Percentiles rank a stretch among this genome's conserved stretches.
These are phyloP conservation scores for Molossus molossus DNA, from an alignment of 2,797 vertebrate genomes.

Conservation along the genomic window DNA sequence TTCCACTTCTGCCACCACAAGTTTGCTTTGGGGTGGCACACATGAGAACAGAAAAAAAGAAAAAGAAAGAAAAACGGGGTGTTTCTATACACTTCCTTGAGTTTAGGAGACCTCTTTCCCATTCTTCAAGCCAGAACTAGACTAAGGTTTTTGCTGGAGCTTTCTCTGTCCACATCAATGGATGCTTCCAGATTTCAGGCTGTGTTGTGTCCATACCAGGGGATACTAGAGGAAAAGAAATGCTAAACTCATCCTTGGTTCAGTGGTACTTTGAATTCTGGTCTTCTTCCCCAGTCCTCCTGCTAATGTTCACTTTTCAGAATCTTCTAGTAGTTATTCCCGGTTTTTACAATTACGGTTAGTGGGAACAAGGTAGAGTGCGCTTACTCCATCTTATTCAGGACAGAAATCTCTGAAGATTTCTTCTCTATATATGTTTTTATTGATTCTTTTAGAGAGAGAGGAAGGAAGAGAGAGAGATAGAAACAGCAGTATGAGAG, in stretches of 20 bases:
- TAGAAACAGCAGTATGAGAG: no score
- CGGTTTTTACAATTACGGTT: conserved; percentile 19
- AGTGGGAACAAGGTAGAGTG: not conserved
- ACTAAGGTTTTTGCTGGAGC: not conserved
- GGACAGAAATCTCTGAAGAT: not conserved
- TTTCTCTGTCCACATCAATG: not conserved
- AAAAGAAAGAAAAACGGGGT: not conserved
- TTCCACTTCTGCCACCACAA: not conserved
- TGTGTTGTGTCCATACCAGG: not conserved
- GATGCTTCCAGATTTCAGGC: not conserved
- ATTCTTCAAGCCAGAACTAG: not conserved
- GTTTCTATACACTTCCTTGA: not conserved
- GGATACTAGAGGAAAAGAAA: not conserved
- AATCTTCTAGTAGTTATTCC: not conserved
- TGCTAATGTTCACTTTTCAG: conserved; percentile 25
- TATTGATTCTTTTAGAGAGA: no score
- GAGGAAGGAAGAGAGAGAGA: no score
- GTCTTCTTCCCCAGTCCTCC: not conserved
- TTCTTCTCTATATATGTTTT: not conserved
- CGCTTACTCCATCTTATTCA: not conserved
- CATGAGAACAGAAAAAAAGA: not conserved
- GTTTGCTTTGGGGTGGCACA: not conserved
- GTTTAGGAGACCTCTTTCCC: not conserved
- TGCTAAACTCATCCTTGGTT: not conserved
- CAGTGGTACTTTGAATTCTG: conserved; percentile 22